Conservation (phyloP, 2,888 invertebrate species). For the Pheosia gnoma region DNA sequence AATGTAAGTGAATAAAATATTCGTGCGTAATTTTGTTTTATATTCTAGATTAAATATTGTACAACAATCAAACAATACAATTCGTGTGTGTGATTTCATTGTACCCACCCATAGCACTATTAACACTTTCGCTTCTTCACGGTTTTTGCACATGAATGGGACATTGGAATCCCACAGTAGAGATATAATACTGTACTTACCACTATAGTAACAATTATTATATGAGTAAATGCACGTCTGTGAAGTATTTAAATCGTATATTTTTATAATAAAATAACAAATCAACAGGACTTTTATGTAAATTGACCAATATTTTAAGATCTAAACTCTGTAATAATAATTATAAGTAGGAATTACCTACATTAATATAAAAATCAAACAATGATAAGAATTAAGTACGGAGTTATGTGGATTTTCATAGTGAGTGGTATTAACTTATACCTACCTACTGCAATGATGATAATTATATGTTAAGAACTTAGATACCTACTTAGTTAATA, state of each 20-base stretch:
- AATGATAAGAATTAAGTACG: conserved; percentile 49
- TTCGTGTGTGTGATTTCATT: not conserved
- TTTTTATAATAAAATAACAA: too few relatives aligned
- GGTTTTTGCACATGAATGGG: conserved; percentile 41
- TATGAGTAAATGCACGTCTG: not conserved
- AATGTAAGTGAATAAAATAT: too few relatives aligned
- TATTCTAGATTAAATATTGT: too few relatives aligned
- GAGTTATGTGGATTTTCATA: conserved; percentile 51
- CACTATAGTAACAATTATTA: not conserved
- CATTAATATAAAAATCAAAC: conserved; percentile 11
- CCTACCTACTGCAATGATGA: too few relatives aligned
- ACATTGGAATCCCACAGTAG: not conserved
- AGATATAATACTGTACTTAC: not conserved
- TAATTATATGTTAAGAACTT: too few relatives aligned
- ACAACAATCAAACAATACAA: too few relatives aligned
- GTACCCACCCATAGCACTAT: conserved; percentile 8
- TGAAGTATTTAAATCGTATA: not conserved
- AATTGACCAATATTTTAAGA: too few relatives aligned
- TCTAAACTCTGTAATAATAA: too few relatives aligned
- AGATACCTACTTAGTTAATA: not conserved
- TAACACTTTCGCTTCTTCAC: conserved; percentile 45
- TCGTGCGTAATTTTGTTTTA: too few relatives aligned
- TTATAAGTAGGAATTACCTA: too few relatives aligned
- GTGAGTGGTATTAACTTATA: conserved; percentile 39
- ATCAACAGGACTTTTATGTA: too few relatives aligned